These are phyloP conservation scores for Helobdella robusta DNA, from an alignment of 2,888 invertebrate genomes.

Conservation along the genomic window DNA sequence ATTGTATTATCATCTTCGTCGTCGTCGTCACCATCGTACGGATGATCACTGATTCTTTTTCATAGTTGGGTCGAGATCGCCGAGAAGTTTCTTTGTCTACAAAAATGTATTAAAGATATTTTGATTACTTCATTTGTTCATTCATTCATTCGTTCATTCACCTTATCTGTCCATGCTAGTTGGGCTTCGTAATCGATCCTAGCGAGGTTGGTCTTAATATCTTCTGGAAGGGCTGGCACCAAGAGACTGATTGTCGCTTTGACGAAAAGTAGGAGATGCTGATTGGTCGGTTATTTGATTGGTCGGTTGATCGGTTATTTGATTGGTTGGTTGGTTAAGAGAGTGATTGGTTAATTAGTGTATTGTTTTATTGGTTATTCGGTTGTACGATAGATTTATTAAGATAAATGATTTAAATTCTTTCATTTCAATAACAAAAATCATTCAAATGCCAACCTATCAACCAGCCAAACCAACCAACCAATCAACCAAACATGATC, in stretches of 20 bases:
- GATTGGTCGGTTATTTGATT: conserved; percentile 30
- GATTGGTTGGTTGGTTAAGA: not conserved
- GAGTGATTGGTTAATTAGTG: too few relatives aligned
- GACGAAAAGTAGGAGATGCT: conserved; percentile 60
- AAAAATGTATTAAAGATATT: too few relatives aligned
- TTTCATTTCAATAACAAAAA: conserved; percentile 3
- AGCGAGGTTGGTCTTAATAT: conserved; percentile 31
- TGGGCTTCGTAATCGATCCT: conserved; percentile 33
- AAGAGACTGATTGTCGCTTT: conserved; percentile 60
- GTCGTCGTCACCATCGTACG: too few relatives aligned
- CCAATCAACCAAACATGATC: not conserved
- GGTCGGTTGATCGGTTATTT: not conserved
- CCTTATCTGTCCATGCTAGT: conserved; percentile 32
- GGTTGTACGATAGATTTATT: too few relatives aligned
- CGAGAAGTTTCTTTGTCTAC: too few relatives aligned
- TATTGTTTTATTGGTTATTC: too few relatives aligned
- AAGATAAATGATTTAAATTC: too few relatives aligned
- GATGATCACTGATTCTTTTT: too few relatives aligned
- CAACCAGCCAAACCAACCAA: too few relatives aligned
- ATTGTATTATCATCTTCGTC: too few relatives aligned
- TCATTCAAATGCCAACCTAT: too few relatives aligned
- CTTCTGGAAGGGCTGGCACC: conserved; percentile 61
- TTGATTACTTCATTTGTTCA: not conserved
- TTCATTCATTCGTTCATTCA: conserved; percentile 7
- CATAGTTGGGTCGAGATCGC: too few relatives aligned